A percentile compares a stretch with the other conserved stretches of the same genome.
These are phyloP conservation scores for Limosa lapponica DNA, from an alignment of 2,797 vertebrate species.

Conservation along the genomic window DNA sequence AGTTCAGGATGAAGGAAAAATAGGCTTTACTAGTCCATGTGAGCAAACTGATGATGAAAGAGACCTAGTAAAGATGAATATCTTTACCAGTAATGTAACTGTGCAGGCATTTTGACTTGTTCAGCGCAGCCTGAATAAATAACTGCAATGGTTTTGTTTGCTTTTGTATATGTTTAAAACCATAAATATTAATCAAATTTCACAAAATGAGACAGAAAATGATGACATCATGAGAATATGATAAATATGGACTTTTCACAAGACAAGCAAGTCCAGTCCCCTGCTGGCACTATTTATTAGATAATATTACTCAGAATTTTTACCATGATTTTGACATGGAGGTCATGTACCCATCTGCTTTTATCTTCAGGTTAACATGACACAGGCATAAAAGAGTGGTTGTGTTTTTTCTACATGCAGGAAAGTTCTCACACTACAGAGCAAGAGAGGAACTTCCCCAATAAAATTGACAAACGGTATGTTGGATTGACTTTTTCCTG, in stretches of 20 bases:
- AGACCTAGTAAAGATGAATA: not conserved
- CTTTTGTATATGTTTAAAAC: not conserved
- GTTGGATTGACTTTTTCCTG: not conserved
- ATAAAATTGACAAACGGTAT: not conserved
- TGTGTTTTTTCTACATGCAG: not conserved
- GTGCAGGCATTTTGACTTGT: rapidly evolving
- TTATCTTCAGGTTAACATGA: not conserved
- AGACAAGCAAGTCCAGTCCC: not conserved
- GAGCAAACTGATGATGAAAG: not conserved
- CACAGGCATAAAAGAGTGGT: not conserved
- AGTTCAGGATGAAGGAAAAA: not conserved
- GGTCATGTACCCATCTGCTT: not conserved
- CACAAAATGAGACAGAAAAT: not conserved
- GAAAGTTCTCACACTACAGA: not conserved
- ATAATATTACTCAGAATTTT: not conserved
- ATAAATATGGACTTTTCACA: not conserved
- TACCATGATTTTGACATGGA: not conserved
- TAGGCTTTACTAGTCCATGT: not conserved
- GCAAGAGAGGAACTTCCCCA: not conserved
- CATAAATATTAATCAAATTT: not conserved
- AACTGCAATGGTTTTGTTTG: not conserved
- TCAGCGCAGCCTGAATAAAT: not conserved
- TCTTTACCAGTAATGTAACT: not conserved
- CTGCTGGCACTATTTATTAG: not conserved
- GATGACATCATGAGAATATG: not conserved